Base-by-base conservation (phyloP, 2,888 invertebrate species). In the Sphecodes monilicornis region DNA sequence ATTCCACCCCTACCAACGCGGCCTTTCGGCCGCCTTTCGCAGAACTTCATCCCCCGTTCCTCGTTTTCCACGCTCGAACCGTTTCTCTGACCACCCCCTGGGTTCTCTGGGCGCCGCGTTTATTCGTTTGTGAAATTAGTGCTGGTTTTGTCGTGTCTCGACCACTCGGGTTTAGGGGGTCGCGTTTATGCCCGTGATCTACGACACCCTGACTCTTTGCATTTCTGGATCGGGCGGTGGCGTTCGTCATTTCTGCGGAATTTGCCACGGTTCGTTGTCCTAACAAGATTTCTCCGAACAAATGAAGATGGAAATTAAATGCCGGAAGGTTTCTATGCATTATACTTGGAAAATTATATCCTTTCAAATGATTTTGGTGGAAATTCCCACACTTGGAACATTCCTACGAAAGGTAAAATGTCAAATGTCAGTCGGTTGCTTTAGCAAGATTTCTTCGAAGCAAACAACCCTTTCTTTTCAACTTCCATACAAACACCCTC, bases 121-220 rank as follows among this genome's bases (percentile, higher is more conserved):
- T 94, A 94, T 94, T 94, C 94, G 94, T 93, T 94, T 94, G 94
- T 94, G 93, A 94, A 94, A 94, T 94, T 94, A 94, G 94, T 94
- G 90, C 94, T 94, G 94, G 93, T 94, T 90, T 89, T 87, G 90
- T 90, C 90, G 90, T 88, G 84, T 85, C 90, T 85, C 85, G 83
- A 80, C 80, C 83, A 32, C 41, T 39, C 54, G 46, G 32, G 32
- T 36, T n/a, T 66, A 66, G 64, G 50, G 43, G 84, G 39, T 71
- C 39, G 26, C 72, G 68, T 76, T 66, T 69, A 46, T 76, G 32
- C 71, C 76, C 73, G 78, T 77, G 72, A 78, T 83, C 80, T 66
- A 77, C 72, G 70, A 82, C 68, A 64, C 71, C 43, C 57, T 41
- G 57, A 54, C n/a, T 54, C 54, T 54, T 54, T 54, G n/a, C 54